phyloP scores from a whole-genome alignment of 2,888 invertebrate species.

The Rapana venosa region DNA sequence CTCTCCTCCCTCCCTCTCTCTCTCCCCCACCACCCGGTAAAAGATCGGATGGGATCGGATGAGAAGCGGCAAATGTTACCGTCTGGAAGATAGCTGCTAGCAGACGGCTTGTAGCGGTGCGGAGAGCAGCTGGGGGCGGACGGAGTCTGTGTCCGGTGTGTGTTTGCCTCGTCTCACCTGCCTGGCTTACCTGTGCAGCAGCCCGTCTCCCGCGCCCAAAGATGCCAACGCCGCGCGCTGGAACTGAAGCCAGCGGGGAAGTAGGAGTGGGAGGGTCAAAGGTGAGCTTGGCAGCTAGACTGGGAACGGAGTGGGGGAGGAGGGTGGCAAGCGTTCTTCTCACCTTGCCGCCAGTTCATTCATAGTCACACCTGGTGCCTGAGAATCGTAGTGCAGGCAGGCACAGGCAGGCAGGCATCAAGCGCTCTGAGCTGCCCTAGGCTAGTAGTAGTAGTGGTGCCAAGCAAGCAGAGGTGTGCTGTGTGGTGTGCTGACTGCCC shows the following conservation, averaged over 20 bases:
- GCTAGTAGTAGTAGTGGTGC: no score
- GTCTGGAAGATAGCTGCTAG: no score
- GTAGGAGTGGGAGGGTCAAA: slow-evolving; percentile 30
- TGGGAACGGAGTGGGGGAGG: not conserved
- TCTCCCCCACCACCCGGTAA: no score
- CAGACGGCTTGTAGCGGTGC: not conserved
- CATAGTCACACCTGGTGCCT: slow-evolving; percentile 39
- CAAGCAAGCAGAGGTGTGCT: no score
- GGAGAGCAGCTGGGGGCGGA: not conserved
- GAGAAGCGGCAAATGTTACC: no score
- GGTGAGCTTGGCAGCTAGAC: not conserved
- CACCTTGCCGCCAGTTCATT: slow-evolving; percentile 13
- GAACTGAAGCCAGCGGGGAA: not conserved
- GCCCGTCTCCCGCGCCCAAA: not conserved
- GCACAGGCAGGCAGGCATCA: no score
- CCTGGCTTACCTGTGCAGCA: not conserved
- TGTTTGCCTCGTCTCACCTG: not conserved
- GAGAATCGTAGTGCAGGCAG: not conserved
- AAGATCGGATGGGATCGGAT: no score
- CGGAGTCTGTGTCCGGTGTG: not conserved
- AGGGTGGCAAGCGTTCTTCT: not conserved
- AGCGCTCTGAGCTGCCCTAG: no score
- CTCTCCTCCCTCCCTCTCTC: no score
- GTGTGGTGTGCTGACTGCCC: no score
- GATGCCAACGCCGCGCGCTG: not conserved